Percentiles rank a stretch among this genome's conserved stretches.
These are phyloP conservation scores for Antheraea pernyi DNA, from an alignment of 1,140 invertebrate species.

Conservation along the genomic window DNA sequence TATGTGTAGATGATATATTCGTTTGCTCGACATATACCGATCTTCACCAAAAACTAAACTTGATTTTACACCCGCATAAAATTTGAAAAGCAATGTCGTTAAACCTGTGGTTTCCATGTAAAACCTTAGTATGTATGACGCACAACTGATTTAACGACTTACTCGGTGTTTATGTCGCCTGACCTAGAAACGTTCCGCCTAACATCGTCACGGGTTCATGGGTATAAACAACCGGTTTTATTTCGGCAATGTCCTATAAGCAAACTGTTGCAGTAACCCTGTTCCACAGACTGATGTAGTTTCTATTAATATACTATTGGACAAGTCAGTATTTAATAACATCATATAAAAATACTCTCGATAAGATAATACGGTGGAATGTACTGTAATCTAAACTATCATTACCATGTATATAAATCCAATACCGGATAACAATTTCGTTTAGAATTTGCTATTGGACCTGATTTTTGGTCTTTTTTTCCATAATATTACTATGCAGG, in stretches of 20 bases:
- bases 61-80: no score
- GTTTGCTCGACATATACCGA: no score
- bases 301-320: not conserved
- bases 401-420: not conserved
- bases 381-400: not conserved
- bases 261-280: no score
- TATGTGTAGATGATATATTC: no score
- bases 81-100: no score
- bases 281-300: no score
- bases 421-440: not conserved
- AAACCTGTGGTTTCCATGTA: no score
- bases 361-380: not conserved
- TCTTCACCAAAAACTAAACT: no score
- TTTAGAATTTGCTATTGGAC: not conserved
- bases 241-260: not conserved
- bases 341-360: not conserved
- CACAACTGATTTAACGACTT: slow-evolving; percentile 1
- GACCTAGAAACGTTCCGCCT: no score
- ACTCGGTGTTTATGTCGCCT: not conserved
- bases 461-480: not conserved
- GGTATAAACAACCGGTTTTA: slow-evolving; percentile 4
- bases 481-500: no score
- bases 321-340: not conserved
- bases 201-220: no score
- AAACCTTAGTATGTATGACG: slow-evolving; percentile 2